phyloP scores from a whole-genome alignment of 2,113 vertebrate species.

The rabbit (Oryctolagus cuniculus) region mOryCun1.1 NC_091453.1:5599501-5600000 shows the following conservation, averaged over 20 bases:
- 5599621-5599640: constrained; percentile 19
- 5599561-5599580: constrained; percentile 60
- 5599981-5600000: neutral
- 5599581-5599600: constrained; percentile 46
- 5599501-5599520: constrained; percentile 52
- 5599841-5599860: neutral
- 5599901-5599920: neutral
- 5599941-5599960: neutral
- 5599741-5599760: neutral
- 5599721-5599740: neutral
- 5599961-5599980: neutral
- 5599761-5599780: neutral
- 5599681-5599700: neutral
- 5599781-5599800: neutral
- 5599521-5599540: constrained; percentile 60
- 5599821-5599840: neutral
- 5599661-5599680: neutral
- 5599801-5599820: neutral
- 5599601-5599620: constrained; percentile 17
- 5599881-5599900: neutral
- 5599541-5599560: constrained; percentile 25
- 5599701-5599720: constrained; percentile 6
- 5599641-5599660: neutral
- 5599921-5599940: neutral
- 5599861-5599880: neutral